phyloP scores from a whole-genome alignment of 2,888 invertebrate species.

The Oxycera nigricornis region DNA sequence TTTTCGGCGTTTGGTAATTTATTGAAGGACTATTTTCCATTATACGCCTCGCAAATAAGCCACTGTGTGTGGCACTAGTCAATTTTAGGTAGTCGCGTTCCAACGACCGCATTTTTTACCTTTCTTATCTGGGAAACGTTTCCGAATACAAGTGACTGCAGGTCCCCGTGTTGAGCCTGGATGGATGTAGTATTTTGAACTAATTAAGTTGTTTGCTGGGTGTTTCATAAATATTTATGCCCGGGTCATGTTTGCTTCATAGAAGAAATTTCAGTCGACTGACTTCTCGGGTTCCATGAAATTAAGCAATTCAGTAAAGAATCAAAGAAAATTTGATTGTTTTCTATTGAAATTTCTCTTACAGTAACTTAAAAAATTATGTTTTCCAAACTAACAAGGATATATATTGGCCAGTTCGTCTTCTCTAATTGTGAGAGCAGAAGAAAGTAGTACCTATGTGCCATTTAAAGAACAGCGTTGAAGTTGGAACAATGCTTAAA shows the following conservation, averaged over 20 bases:
- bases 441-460: too few species aligned
- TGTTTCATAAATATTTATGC: slow-evolving; percentile 42
- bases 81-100: background rate
- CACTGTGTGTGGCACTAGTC: slow-evolving; percentile 35
- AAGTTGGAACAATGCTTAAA: too few species aligned
- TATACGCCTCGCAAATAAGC: slow-evolving; percentile 25
- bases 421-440: too few species aligned
- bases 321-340: slow-evolving; percentile 5
- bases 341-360: too few species aligned
- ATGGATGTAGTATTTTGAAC: slow-evolving; percentile 41
- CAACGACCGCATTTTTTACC: background rate
- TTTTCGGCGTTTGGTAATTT: slow-evolving; percentile 38
- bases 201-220: slow-evolving; percentile 41
- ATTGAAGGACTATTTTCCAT: slow-evolving; percentile 40
- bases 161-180: slow-evolving; percentile 30
- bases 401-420: too few species aligned
- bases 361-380: too few species aligned
- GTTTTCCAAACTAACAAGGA: too few species aligned
- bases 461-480: too few species aligned
- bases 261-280: background rate
- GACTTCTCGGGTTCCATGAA: slow-evolving; percentile 26
- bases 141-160: slow-evolving; percentile 8
- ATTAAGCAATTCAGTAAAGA: slow-evolving; percentile 23
- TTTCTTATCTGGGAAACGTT: background rate
- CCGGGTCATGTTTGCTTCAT: slow-evolving; percentile 17